These are phyloP conservation scores for Drosophila tsacasi DNA, from an alignment of 1,140 invertebrate species.

Conservation along the genomic window DNA sequence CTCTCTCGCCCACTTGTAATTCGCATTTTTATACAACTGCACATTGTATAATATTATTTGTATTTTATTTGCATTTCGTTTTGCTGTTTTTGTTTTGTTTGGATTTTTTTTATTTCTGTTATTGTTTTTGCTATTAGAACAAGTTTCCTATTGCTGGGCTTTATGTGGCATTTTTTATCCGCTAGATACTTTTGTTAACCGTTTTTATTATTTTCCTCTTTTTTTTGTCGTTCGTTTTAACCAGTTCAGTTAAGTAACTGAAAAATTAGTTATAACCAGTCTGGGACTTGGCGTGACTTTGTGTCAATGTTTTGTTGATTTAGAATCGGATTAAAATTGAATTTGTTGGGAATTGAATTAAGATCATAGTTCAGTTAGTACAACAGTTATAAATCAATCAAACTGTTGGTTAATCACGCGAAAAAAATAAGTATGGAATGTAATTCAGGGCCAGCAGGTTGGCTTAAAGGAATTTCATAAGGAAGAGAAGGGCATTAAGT, in stretches of 20 bases:
- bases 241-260: constrained; percentile 41
- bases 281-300: constrained; percentile 50
- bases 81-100: constrained; percentile 20
- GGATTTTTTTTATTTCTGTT: constrained; percentile 9
- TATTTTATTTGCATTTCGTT: constrained; percentile 46
- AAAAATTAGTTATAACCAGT: constrained; percentile 30
- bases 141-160: constrained; percentile 32
- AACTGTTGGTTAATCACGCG: constrained; percentile 14
- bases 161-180: constrained; percentile 47
- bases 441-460: constrained; percentile 24
- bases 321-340: constrained; percentile 26
- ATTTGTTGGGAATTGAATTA: constrained; percentile 18
- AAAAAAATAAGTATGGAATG: constrained; percentile 7
- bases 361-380: constrained; percentile 39
- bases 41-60: constrained; percentile 71
- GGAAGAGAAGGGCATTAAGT: constrained; percentile 5
- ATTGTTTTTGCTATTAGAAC: constrained; percentile 28
- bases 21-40: constrained; percentile 74
- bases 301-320: constrained; percentile 36
- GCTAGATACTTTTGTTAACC: constrained; percentile 66
- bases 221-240: constrained; percentile 2
- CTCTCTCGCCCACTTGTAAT: constrained; percentile 72
- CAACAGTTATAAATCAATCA: constrained; percentile 54
- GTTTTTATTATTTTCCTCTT: constrained; percentile 35
- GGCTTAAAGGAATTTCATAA: background rate